These are phyloP conservation scores for Rapana venosa DNA, from an alignment of 2,888 invertebrate genomes.

Conservation along the genomic window DNA sequence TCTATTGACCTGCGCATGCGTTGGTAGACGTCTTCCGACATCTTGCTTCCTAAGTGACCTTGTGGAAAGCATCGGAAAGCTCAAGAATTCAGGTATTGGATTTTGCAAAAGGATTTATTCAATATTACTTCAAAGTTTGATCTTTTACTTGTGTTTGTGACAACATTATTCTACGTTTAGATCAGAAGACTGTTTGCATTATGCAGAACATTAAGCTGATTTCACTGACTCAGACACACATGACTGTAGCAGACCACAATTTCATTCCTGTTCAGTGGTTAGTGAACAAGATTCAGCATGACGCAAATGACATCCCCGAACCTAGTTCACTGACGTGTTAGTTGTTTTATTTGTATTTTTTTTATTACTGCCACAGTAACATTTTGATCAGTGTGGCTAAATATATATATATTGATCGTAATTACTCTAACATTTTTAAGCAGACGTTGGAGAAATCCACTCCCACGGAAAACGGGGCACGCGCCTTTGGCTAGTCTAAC, in stretches of 20 bases:
- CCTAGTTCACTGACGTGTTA: too few species aligned
- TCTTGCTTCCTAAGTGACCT: conserved; percentile 46
- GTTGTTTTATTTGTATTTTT: too few species aligned
- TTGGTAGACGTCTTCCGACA: conserved; percentile 24
- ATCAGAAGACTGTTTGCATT: neutral
- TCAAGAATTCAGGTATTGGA: conserved; percentile 19
- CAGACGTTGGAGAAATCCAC: too few species aligned
- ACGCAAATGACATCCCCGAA: too few species aligned
- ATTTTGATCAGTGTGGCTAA: too few species aligned
- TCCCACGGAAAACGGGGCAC: too few species aligned
- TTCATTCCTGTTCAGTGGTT: neutral
- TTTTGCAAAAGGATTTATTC: neutral
- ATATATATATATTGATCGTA: too few species aligned
- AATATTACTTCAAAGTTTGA: neutral
- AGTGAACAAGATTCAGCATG: too few species aligned
- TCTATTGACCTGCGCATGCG: conserved; percentile 26
- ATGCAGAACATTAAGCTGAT: neutral
- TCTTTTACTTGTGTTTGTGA: neutral
- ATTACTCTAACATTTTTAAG: too few species aligned
- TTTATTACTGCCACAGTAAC: too few species aligned
- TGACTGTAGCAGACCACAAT: conserved; percentile 5
- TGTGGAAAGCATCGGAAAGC: conserved; percentile 8
- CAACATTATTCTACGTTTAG: neutral
- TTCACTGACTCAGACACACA: neutral
- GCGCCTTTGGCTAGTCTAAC: too few species aligned